Base-by-base conservation (phyloP, 2,888 invertebrate genomes). In the Tipula helvola region DNA sequence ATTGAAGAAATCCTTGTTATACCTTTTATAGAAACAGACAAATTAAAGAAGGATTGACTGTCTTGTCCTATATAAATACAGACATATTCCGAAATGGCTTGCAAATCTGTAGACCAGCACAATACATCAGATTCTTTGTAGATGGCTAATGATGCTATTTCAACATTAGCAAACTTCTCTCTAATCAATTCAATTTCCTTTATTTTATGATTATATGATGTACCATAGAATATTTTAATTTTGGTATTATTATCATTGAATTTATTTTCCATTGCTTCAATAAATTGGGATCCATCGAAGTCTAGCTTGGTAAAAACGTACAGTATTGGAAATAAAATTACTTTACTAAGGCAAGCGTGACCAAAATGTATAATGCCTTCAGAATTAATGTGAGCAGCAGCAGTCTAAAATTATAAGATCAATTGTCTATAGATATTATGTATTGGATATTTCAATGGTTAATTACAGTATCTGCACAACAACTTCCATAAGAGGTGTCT, bases 351-450 rank as follows among this genome's bases (percentile, higher is more conserved):
- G 91, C 99, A 99, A 0, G 96, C 94, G 89, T 95, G 95, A 0
- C 99, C 99, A 91, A 96, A 99, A 91, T 99, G 99, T 87, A 99
- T 94, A 2, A 99, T 92, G 42, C 96, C 95, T 91, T 98, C 96
- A 0, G 96, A 96, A 87, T 94, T 93, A 5, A 97, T 94, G 91
- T 99, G 99, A 90, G 96, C 95, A 0, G 98, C 97, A 1, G 98
- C 96, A 44, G 98, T 95, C 97, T 97, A 91, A 88, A 93, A 71
- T 42, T 84, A 36, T 52, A 86, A 85, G 13, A 41, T 84, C 16
- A 36, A 28, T 16, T 36, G 7, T 84, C 39, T 39, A 39, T 39
- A 28, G 28, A 28, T 28, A 39, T 39, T 39, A 39, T 39, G 7
- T 39, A 39, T 3, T 28, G 28, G 28, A 28, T n/a, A n/a, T 28